Evolutionary conservation across 2,797 vertebrate species (phyloP), one percentile per base, ranked within the genome.

Genomic region (Glyptemys insculpta): DNA sequence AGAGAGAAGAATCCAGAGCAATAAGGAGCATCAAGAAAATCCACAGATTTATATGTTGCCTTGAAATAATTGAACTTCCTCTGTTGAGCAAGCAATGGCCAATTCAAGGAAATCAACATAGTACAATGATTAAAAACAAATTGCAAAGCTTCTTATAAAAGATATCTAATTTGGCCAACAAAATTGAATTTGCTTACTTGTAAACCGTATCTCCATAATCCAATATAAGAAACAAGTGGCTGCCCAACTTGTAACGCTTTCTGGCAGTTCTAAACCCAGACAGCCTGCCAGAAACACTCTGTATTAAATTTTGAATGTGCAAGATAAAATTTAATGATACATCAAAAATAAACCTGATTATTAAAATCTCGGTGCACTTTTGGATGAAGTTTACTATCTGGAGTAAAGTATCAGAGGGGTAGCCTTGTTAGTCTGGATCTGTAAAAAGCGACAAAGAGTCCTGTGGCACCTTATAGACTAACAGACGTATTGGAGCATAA

Each of bases 101-200:
- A 4, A 79, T 95, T 88, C 49, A 90, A 85, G 82, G 84, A 72
- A 10, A 76, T 81, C 54, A 50, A 81, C 62, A 21, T 62, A 86
- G 54, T 79, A 50, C 23, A 92, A 52, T 91, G 90, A 62, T 7
- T n/a, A 27, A 59, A 94, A 86, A 89, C 57, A 72, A 86, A 12
- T 8, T 90, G 76, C 93, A 79, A 89, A 95, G 79, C 18, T 78
- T 93, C 82, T 10, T 8, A 37, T 79, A 93, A 92, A 88, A 23
- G 89, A n/a, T 76, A 82, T 84, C 78, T 83, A 74, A 86, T 57
- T 68, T 87, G 62, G 59, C 94, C 92, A 92, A 2, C 44, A 85
- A 52, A 93, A 93, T n/a, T 50, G 21, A 83, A 87, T 94, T 94
- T 97, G n/a, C 91, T 94, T 87, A 94, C 59, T 94, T 95, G 78